A percentile compares a stretch with the other conserved stretches of the same genome.
These are phyloP conservation scores for Eurois occulta DNA, from an alignment of 2,888 invertebrate species.

Conservation along the genomic window DNA sequence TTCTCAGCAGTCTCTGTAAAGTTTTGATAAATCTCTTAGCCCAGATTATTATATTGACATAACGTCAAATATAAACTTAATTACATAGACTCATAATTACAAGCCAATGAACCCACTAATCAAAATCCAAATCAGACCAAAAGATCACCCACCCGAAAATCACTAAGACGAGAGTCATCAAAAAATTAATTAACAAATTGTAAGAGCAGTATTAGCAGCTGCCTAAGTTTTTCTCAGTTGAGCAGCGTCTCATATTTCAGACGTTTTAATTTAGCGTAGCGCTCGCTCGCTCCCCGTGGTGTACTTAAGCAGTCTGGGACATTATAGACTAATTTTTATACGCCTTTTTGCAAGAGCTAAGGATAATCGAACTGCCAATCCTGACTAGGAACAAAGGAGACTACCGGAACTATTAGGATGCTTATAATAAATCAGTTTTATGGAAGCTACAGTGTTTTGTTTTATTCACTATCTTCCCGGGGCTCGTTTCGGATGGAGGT, in stretches of 20 bases:
- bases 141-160: not conserved
- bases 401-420: conserved; percentile 77
- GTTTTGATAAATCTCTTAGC: no score
- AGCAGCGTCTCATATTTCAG: conserved; percentile 81
- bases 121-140: not conserved
- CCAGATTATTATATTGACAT: no score
- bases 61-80: not conserved
- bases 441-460: conserved; percentile 52
- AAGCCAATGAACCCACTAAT: not conserved
- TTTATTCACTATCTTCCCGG: conserved; percentile 38
- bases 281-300: conserved; percentile 80
- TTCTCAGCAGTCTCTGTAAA: not conserved
- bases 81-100: not conserved
- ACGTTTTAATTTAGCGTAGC: conserved; percentile 82
- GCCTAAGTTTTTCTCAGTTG: conserved; percentile 78
- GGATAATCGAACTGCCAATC: conserved; percentile 90
- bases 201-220: conserved; percentile 50
- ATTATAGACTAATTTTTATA: conserved; percentile 88
- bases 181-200: conserved; percentile 55
- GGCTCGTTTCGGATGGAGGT: conserved; percentile 19
- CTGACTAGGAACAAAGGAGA: conserved; percentile 81
- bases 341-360: conserved; percentile 83
- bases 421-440: conserved; percentile 76
- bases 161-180: conserved; percentile 19
- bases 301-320: conserved; percentile 87